Conservation (phyloP, 1,140 invertebrate species). For the Cydia fagiglandana region DNA sequence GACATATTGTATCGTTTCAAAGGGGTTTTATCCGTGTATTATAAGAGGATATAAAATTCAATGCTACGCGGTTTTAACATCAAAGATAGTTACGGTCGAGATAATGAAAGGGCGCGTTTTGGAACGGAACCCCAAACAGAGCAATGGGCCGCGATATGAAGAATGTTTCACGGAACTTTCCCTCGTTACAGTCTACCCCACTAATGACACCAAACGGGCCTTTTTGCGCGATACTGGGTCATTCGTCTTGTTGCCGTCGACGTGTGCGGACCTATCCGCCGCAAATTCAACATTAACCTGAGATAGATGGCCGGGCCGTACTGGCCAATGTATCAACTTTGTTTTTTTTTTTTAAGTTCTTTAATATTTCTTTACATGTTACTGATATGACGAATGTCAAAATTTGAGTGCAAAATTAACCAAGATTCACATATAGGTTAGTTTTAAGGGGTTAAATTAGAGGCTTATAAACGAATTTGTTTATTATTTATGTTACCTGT, state of each 20-base stretch:
- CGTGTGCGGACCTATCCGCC: constrained; percentile 53
- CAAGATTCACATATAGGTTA: too few species aligned
- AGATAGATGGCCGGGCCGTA: constrained; percentile 43
- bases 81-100: constrained; percentile 53
- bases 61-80: constrained; percentile 48
- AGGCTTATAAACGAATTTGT: constrained; percentile 1
- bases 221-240: constrained; percentile 63
- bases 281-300: constrained; percentile 33
- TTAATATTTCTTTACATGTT: background rate
- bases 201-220: constrained; percentile 65
- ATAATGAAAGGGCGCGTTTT: constrained; percentile 52
- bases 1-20: constrained; percentile 38
- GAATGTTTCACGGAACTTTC: constrained; percentile 56
- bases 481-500: too few species aligned
- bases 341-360: background rate
- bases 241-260: constrained; percentile 64
- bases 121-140: constrained; percentile 51
- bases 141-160: constrained; percentile 56
- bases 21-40: constrained; percentile 40
- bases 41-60: constrained; percentile 49
- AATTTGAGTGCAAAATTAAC: too few species aligned
- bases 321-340: background rate
- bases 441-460: too few species aligned
- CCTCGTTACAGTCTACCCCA: constrained; percentile 54
- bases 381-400: too few species aligned